Evolutionary conservation across 2,888 invertebrate genomes (phyloP).

Genomic region (Drosophila paracracens): DNA sequence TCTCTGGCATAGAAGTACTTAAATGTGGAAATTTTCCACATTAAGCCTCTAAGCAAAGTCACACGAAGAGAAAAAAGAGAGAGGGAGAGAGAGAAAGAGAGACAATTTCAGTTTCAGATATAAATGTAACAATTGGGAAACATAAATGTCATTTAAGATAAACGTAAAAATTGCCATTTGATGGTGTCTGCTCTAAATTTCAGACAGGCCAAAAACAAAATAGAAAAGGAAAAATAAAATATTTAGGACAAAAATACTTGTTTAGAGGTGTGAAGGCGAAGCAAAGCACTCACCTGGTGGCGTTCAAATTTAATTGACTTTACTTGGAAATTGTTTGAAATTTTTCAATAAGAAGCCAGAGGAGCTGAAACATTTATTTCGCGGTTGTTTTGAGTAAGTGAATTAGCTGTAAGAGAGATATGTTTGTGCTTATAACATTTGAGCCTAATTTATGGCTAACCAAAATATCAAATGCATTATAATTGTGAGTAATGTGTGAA

Average conservation of each 20-base stretch:
- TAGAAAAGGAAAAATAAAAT: slow-evolving; percentile 21
- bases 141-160: slow-evolving; percentile 79
- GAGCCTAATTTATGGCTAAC: neutral
- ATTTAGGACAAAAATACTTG: slow-evolving; percentile 1
- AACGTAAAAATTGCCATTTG: slow-evolving; percentile 74
- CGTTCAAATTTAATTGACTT: slow-evolving; percentile 73
- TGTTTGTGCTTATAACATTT: slow-evolving; percentile 19
- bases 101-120: slow-evolving; percentile 56
- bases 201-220: slow-evolving; percentile 22
- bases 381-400: slow-evolving; percentile 8
- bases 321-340: slow-evolving; percentile 32
- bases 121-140: slow-evolving; percentile 75
- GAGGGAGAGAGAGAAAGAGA: too few species aligned
- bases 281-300: slow-evolving; percentile 50
- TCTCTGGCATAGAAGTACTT: slow-evolving; percentile 2
- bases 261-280: slow-evolving; percentile 31
- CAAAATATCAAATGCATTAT: slow-evolving; percentile 4
- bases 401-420: slow-evolving; percentile 12
- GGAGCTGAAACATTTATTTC: slow-evolving; percentile 13
- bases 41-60: slow-evolving; percentile 24
- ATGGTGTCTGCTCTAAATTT: slow-evolving; percentile 55
- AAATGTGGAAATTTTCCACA: slow-evolving; percentile 1
- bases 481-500: neutral
- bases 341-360: neutral
- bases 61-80: slow-evolving; percentile 7